These are phyloP conservation scores for Acrocera orbiculus DNA, from an alignment of 2,888 invertebrate genomes.

Conservation along the genomic window DNA sequence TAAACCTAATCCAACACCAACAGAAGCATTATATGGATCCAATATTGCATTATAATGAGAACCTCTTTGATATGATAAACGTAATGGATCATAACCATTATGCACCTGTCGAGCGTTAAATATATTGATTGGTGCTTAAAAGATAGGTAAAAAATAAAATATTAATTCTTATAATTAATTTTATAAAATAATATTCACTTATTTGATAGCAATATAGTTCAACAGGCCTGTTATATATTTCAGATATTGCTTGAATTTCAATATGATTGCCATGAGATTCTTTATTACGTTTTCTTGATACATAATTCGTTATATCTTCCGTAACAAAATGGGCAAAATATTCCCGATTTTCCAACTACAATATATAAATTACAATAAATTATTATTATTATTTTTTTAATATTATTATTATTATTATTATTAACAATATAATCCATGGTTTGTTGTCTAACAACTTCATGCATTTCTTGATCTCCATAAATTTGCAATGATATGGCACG, in stretches of 20 bases:
- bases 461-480: conserved; percentile 82
- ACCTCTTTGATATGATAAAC: conserved; percentile 71
- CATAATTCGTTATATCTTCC: conserved; percentile 70
- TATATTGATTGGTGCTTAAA: conserved; percentile 66
- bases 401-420: conserved; percentile 8
- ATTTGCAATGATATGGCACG: conserved; percentile 78
- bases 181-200: conserved; percentile 16
- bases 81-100: conserved; percentile 59
- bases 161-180: neutral
- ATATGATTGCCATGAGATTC: conserved; percentile 78
- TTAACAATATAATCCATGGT: conserved; percentile 83
- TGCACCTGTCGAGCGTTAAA: conserved; percentile 56
- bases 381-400: neutral
- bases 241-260: conserved; percentile 80
- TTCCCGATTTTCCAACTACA: conserved; percentile 46
- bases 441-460: conserved; percentile 58
- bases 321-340: conserved; percentile 79
- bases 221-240: conserved; percentile 73
- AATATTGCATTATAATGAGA: conserved; percentile 79
- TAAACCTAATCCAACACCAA: conserved; percentile 70
- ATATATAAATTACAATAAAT: neutral
- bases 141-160: neutral
- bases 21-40: conserved; percentile 62
- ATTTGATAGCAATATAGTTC: conserved; percentile 48
- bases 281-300: conserved; percentile 59